A percentile compares a stretch with the other conserved stretches of the same genome.
phyloP scores from a whole-genome alignment of 2,888 invertebrate species.

The Drosophila silvestris region DNA sequence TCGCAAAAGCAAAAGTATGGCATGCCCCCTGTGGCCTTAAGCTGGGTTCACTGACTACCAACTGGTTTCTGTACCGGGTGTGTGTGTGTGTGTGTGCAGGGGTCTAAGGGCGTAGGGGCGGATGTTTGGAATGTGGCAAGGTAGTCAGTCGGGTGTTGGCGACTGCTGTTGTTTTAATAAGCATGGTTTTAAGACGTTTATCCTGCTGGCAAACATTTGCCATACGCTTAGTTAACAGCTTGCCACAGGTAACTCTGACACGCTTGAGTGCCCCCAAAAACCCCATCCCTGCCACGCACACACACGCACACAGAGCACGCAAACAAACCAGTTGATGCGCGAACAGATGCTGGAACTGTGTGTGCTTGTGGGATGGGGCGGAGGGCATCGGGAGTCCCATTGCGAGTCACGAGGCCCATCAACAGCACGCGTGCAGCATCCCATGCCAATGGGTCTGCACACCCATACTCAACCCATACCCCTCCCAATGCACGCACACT shows the following conservation, averaged over 20 bases:
- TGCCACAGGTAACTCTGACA: conserved; percentile 74
- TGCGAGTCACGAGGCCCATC: conserved; percentile 57
- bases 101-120: too few relatives aligned
- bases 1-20: conserved; percentile 75
- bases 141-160: conserved; percentile 14
- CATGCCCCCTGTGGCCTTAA: conserved; percentile 73
- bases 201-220: conserved; percentile 79
- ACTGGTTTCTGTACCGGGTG: conserved; percentile 7
- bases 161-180: conserved; percentile 61
- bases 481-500: conserved; percentile 4
- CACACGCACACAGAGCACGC: conserved; percentile 16
- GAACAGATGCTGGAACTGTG: conserved; percentile 7
- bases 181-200: too few relatives aligned
- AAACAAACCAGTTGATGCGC: conserved; percentile 44
- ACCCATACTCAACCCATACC: neutral
- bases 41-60: conserved; percentile 59
- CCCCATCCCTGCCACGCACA: neutral
- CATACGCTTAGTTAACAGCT: conserved; percentile 80
- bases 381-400: conserved; percentile 19
- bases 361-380: too few relatives aligned
- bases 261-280: conserved; percentile 62
- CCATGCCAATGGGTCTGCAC: conserved; percentile 59
- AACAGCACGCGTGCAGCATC: conserved; percentile 75
- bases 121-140: neutral
- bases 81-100: neutral